These are phyloP conservation scores for Otolemur crassicaudatus DNA, from an alignment of 2,797 vertebrate genomes.

Conservation along the genomic window DNA sequence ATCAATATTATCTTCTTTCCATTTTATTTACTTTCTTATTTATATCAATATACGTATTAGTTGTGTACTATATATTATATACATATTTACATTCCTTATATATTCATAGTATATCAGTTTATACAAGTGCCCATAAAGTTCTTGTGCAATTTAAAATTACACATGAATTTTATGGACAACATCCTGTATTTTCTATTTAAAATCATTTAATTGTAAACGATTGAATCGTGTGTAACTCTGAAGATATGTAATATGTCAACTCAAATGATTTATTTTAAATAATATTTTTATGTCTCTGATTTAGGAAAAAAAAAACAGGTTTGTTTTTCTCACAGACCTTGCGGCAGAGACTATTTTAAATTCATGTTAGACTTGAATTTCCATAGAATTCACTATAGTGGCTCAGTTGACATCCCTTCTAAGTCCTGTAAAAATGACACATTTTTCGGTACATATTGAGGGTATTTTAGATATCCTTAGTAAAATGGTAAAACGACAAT, in stretches of 20 bases:
- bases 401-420: neutral
- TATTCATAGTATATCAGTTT: neutral
- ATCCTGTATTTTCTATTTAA: neutral
- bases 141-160: too few species aligned
- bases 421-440: neutral
- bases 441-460: neutral
- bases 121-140: neutral
- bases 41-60: neutral
- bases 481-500: neutral
- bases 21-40: neutral
- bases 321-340: neutral
- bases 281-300: conserved; percentile 22
- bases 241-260: neutral
- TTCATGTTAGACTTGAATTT: neutral
- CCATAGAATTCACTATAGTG: neutral
- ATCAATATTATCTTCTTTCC: neutral
- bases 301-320: neutral
- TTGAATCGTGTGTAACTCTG: neutral
- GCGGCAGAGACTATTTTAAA: neutral
- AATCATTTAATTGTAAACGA: neutral
- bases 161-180: too few species aligned
- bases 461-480: neutral
- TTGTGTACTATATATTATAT: neutral
- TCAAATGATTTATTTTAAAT: neutral
- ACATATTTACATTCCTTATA: neutral